Evolutionary conservation across 92 coral and sea anemone genomes (phyloP).

Genomic region (Scolanthus callimorphus): DNA sequence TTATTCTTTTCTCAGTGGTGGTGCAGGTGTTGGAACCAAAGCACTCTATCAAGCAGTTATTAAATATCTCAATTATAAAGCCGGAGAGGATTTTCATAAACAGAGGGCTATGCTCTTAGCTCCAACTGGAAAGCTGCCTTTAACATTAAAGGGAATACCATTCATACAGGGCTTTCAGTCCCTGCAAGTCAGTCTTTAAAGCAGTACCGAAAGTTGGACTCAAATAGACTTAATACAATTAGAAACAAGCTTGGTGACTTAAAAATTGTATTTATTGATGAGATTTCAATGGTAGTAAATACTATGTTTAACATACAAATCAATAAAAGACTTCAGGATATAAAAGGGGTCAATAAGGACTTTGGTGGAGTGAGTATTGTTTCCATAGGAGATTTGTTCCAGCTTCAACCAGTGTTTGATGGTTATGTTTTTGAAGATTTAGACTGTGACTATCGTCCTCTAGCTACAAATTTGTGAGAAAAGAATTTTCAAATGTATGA

Average conservation of each 20-base stretch:
- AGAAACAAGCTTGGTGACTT: too few relatives aligned
- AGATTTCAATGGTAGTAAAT: too few relatives aligned
- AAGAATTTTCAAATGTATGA: slow-evolving; percentile 40
- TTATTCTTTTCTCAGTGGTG: slow-evolving; percentile 56
- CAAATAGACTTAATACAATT: slow-evolving; percentile 52
- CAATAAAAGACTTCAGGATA: slow-evolving; percentile 43
- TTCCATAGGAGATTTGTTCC: slow-evolving; percentile 53
- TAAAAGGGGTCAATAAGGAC: slow-evolving; percentile 38
- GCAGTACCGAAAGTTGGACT: slow-evolving; percentile 54
- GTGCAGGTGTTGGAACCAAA: slow-evolving; percentile 77
- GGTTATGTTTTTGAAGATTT: slow-evolving; percentile 56
- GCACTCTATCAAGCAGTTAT: slow-evolving; percentile 67
- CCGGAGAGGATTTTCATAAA: slow-evolving; percentile 47
- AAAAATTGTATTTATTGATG: too few relatives aligned
- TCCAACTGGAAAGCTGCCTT: slow-evolving; percentile 43
- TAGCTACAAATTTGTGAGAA: slow-evolving; percentile 15
- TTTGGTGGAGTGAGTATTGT: slow-evolving; percentile 58
- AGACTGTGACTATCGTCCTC: slow-evolving; percentile 42
- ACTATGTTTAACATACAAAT: slow-evolving; percentile 60
- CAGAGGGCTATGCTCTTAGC: slow-evolving; percentile 51
- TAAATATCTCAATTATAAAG: slow-evolving; percentile 53
- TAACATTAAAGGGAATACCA: too few relatives aligned
- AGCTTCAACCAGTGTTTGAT: slow-evolving; percentile 38
- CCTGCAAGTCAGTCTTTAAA: slow-evolving; percentile 54
- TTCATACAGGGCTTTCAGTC: slow-evolving; percentile 44